Evolutionary conservation across 1,140 invertebrate genomes (phyloP).

Genomic region (Paraescarpia echinospica): DNA sequence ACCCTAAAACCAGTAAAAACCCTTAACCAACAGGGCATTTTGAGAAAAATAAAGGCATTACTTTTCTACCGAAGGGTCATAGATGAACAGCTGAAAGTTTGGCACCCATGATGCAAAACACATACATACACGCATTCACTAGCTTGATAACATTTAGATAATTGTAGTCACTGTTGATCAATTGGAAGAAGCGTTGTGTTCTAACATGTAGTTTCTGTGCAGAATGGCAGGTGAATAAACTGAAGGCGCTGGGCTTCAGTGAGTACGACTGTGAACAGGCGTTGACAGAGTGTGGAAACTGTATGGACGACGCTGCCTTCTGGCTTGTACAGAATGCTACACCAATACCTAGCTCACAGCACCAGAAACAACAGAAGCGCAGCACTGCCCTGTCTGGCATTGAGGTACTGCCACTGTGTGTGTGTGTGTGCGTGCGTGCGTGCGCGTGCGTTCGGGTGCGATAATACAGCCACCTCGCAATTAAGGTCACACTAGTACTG

Average conservation of each 20-base stretch:
- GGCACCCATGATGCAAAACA: too few relatives aligned
- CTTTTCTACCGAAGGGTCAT: too few relatives aligned
- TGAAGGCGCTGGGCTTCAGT: slow-evolving; percentile 73
- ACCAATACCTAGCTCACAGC: slow-evolving; percentile 25
- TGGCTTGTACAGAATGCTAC: slow-evolving; percentile 73
- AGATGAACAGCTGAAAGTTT: too few relatives aligned
- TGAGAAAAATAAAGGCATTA: too few relatives aligned
- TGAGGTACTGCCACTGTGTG: slow-evolving; percentile 39
- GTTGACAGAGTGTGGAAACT: slow-evolving; percentile 68
- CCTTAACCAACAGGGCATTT: too few relatives aligned
- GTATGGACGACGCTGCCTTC: slow-evolving; percentile 79
- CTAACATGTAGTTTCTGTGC: not conserved
- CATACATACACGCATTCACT: too few relatives aligned
- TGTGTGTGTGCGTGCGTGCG: too few relatives aligned
- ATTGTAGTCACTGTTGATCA: not conserved
- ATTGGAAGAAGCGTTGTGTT: not conserved
- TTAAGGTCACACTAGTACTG: too few relatives aligned
- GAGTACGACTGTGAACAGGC: slow-evolving; percentile 72
- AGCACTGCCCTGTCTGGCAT: slow-evolving; percentile 35
- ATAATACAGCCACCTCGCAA: too few relatives aligned
- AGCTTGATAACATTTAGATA: not conserved
- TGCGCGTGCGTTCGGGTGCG: too few relatives aligned
- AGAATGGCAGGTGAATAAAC: slow-evolving; percentile 58
- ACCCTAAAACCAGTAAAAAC: too few relatives aligned
- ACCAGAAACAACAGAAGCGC: slow-evolving; percentile 21